Evolutionary conservation across 2,888 invertebrate species (phyloP), one percentile per base, ranked within the genome.

Genomic region (Mesorhabditis spiculigera): DNA sequence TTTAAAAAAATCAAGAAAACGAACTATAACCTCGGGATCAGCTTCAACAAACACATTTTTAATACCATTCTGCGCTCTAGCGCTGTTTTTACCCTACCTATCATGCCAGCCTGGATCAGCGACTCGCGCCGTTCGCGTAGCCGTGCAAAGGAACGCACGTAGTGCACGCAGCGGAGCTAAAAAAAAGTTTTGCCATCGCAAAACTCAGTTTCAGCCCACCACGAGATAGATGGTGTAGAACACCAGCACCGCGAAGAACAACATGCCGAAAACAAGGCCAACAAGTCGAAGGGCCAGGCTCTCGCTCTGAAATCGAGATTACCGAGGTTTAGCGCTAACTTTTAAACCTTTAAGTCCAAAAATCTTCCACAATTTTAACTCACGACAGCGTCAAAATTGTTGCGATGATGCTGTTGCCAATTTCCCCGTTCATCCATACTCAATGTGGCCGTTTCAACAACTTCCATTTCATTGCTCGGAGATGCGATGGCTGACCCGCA

Each of bases 181-280:
- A 65, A 13, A 42, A 8, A 43, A 4, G 66, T 13, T 13, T 43
- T 28, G 10, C 13, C 58, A 13, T n/a, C 58, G n/a, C 3, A 50
- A 50, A n/a, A 50, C n/a, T 50, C 10, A 63, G 28, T 28, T 4
- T 13, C 43, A 13, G 43, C 78, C 66, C 6, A 83, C 81, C 8
- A 83, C 78, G 45, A 83, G 67, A 73, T 81, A 83, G 16, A 80
- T 80, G 63, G 78, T 75, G 67, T 83, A 83, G 69, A 82, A 77
- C 16, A 82, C 74, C 66, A 78, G 75, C 4, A 80, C 74, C 43
- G 78, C 76, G 13, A 83, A 65, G 66, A 81, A 78, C 10, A 83
- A 71, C 81, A 82, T 81, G 45, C 77, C 67, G 68, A 83, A 79
- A 10, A 83, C 77, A 65, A 82, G 75, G n/a, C 79, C 73, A n/a